Conservation (phyloP, 2,113 vertebrate species). For the Sus scrofa region DNA sequence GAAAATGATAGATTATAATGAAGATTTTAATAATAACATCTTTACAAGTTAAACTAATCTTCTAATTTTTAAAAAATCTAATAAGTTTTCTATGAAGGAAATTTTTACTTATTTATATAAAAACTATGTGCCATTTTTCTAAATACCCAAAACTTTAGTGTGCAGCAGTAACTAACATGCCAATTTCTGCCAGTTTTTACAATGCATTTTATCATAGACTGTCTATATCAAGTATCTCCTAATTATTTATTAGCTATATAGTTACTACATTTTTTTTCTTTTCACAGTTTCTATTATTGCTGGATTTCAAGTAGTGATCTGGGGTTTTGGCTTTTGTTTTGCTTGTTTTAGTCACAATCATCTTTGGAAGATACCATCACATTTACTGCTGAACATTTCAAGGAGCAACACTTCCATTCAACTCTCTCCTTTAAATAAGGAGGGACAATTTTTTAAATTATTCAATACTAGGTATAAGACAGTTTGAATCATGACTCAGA, state of each 20-base stretch:
- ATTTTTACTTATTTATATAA: slow-evolving; percentile 6
- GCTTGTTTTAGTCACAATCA: not conserved
- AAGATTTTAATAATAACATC: not conserved
- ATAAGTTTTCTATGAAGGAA: slow-evolving; percentile 7
- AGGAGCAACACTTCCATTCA: not conserved
- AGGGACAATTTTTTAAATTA: not conserved
- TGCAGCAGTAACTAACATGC: not conserved
- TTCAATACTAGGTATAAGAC: not conserved
- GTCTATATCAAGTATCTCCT: not conserved
- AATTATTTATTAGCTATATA: not conserved
- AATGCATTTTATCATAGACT: not conserved
- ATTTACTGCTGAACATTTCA: not conserved
- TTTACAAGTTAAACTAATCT: not conserved
- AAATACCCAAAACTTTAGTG: not conserved
- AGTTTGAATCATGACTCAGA: not conserved
- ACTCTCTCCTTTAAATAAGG: not conserved
- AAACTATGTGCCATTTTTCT: slow-evolving; percentile 1
- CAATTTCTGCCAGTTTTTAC: slow-evolving; percentile 26
- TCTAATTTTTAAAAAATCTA: not conserved
- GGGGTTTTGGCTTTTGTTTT: not conserved
- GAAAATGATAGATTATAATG: not conserved
- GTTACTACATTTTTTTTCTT: not conserved
- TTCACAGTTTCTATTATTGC: not conserved
- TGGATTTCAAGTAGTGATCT: not conserved
- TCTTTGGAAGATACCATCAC: not conserved